Conservation (phyloP, 2,113 vertebrate genomes). For the Nothobranchius kuhntae region DNA sequence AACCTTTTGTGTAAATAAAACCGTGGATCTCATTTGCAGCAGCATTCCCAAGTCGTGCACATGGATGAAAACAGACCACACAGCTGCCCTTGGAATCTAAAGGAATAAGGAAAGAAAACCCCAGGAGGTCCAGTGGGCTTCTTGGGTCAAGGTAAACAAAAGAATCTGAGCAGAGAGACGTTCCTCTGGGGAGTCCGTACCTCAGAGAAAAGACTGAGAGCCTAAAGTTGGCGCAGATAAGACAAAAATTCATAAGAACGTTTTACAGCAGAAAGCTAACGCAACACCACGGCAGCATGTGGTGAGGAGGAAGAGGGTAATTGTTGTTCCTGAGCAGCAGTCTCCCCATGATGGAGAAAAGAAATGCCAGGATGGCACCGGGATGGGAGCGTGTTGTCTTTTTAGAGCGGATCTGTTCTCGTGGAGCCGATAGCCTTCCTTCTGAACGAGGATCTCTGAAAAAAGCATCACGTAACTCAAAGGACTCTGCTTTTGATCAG, state of each 20-base stretch:
- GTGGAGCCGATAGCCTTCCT: background rate
- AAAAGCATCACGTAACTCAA: background rate
- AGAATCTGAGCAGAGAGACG: constrained; percentile 16
- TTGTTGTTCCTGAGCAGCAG: constrained; percentile 1
- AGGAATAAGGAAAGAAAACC: constrained; percentile 19
- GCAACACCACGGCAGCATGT: background rate
- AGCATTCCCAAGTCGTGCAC: constrained; percentile 11
- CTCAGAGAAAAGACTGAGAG: constrained; percentile 6
- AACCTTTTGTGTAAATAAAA: constrained; percentile 4
- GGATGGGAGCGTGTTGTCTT: background rate
- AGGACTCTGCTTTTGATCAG: constrained; percentile 17
- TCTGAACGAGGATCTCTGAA: background rate
- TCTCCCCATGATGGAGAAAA: background rate
- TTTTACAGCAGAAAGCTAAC: background rate
- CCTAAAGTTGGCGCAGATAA: constrained; percentile 3
- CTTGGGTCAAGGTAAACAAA: constrained; percentile 22
- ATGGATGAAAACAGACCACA: constrained; percentile 7
- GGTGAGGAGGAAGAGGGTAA: background rate
- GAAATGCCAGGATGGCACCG: background rate
- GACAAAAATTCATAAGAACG: constrained; percentile 1
- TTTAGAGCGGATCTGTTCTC: constrained; percentile 2
- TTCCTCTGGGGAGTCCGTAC: constrained; percentile 15
- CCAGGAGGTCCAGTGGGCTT: background rate
- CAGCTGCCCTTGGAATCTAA: constrained; percentile 20
- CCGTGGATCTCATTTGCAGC: background rate